Base-by-base conservation (phyloP, 1,140 invertebrate genomes). In the Thaumetopoea pityocampa region DNA sequence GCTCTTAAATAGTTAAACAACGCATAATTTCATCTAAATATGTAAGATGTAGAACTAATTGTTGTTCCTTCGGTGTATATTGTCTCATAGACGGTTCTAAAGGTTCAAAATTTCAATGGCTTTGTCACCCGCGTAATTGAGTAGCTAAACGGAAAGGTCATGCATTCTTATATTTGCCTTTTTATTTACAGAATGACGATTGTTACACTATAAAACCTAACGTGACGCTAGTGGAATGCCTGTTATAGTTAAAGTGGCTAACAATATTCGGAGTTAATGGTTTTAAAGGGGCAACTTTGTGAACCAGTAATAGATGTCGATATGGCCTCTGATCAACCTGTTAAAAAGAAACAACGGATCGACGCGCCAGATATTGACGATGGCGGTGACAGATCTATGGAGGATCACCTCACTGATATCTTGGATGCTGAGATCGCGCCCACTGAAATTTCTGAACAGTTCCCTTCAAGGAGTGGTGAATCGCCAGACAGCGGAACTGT, bases 301-400 rank as follows among this genome's bases (percentile, higher is more conserved):
- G 56, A 42, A 59, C 45, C 67, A 55, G 69, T 59, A 45, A 52
- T 67, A 62, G 67, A 81, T 80, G 76, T 71, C 77, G 72, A 64
- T 54, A 89, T 88, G 87, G 85, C 87, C 71, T 90, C 87, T 51
- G 90, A 91, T 72, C 91, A 92, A 80, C 91, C 92, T 45, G 89
- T 90, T 20, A 93, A 92, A 79, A 93, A 93, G 73, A 92, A 92
- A 61, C 88, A 90, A 50, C 87, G 90, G 51, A 88, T 91, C 27
- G 88, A 71, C 72, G 86, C 66, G 63, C 85, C 86, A 3, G 86
- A 87, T 37, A 85, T 87, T 6, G 86, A 88, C 17, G 83, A 87
- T 34, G 77, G 78, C n/a, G 88, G 89, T 55, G 87, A 88, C 50
- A 73, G 83, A 7, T 81, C 71, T 12, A 47, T 62, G n/a, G 71